Evolutionary conservation across 2,888 invertebrate species (phyloP), one percentile per base, ranked within the genome.

Genomic region (Dasysyrphus albostriatus): DNA sequence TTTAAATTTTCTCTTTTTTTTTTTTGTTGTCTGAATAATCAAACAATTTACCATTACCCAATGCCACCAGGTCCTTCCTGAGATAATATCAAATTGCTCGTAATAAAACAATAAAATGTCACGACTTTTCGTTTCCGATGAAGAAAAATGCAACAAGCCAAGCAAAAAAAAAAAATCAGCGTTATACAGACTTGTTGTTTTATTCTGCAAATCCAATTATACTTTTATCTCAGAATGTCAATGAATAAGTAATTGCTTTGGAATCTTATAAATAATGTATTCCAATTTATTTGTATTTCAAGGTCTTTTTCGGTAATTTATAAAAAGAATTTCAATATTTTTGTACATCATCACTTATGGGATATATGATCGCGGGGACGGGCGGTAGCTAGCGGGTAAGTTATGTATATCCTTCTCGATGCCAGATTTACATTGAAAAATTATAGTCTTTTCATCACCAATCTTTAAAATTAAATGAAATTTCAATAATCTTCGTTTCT

Each of bases 71-170:
- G 34, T 65, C 65, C 47, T 65, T 65, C 12, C 65, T 12, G 44
- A 10, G 65, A 49, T 67, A 49, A 49, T 67, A 67, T 67, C 65
- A 49, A 67, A 67, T 37, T 67, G 47, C 24, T 67, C 47, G 34
- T 47, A 65, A 34, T 67, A 49, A 67, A 67, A 65, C 49, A 67
- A 65, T 65, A 65, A 16, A 65, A 67, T 67, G 49, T 49, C 49
- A 19, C 8, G 65, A 67, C 61, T 61, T 39, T 61, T 61, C 19
- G 14, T 42, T 61, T 42, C 39, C 58, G 5, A 16, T 58, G 16
- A 34, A 58, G 5, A 12, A 58, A 29, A 63, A 63, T 44, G n/a
- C 59, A 39, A 39, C 39, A 61, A 19, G 16, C 39, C 61, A 61
- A 32, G 61, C 7, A 59, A 34, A 59, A 59, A n/a, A 16, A 8